A percentile compares a stretch with the other conserved stretches of the same genome.
phyloP scores from a whole-genome alignment of 1,140 invertebrate species.

The Drosophila bocqueti region DNA sequence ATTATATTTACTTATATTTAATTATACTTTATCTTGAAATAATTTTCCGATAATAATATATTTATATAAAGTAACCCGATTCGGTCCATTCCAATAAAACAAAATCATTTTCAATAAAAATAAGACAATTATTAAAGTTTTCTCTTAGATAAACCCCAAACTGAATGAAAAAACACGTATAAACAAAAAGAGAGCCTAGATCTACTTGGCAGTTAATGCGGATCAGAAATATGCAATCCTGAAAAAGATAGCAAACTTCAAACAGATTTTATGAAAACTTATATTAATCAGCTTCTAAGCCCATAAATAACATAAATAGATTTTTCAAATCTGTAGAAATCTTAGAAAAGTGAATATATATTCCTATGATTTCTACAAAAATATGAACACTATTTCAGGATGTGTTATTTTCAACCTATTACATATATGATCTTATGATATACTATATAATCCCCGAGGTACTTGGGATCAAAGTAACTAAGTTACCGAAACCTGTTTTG shows the following conservation, averaged over 20 bases:
- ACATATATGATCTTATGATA: background rate
- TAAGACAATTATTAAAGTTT: background rate
- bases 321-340: background rate
- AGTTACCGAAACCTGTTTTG: conserved; percentile 1
- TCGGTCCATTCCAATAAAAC: background rate
- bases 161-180: background rate
- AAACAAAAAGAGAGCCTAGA: background rate
- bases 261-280: background rate
- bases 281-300: background rate
- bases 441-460: background rate
- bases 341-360: background rate
- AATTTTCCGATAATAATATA: too few relatives aligned
- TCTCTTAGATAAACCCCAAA: background rate
- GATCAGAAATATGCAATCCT: background rate
- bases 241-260: background rate
- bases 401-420: background rate
- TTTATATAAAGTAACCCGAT: too few relatives aligned
- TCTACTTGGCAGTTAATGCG: background rate
- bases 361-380: background rate
- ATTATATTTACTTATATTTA: too few relatives aligned
- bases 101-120: background rate
- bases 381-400: too few relatives aligned
- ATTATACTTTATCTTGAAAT: too few relatives aligned
- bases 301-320: background rate
- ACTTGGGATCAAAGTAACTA: background rate